phyloP scores from a whole-genome alignment of 2,113 vertebrate genomes.

The Eulemur rufifrons region DNA sequence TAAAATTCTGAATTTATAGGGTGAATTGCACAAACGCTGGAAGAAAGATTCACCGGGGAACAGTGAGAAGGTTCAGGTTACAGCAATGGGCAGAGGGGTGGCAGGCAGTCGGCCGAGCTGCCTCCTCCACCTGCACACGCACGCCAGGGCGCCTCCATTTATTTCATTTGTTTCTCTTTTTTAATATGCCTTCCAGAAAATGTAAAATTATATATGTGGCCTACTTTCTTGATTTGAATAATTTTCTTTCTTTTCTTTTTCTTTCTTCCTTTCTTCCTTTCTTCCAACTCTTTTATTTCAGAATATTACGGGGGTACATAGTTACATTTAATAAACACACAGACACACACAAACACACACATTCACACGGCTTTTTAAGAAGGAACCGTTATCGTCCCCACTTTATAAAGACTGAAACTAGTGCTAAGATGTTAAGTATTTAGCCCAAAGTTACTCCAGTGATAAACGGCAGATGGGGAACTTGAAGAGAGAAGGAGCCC shows the following conservation, averaged over 20 bases:
- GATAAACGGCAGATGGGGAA: neutral
- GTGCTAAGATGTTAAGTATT: neutral
- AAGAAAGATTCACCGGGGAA: neutral
- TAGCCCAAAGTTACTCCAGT: neutral
- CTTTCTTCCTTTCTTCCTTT: too few species aligned
- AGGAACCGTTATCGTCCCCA: neutral
- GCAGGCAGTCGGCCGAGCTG: accelerated
- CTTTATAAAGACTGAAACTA: neutral
- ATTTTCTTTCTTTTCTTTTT: too few species aligned
- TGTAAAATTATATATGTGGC: neutral
- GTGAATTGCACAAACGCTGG: neutral
- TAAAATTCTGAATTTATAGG: too few species aligned
- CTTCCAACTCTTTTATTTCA: too few species aligned
- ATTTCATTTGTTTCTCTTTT: neutral
- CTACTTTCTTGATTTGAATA: neutral
- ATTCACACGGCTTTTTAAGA: neutral
- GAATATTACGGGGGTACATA: too few species aligned
- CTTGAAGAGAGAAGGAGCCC: neutral
- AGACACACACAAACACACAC: neutral
- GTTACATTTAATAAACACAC: neutral
- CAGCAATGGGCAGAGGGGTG: accelerated
- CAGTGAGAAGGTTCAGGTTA: accelerated
- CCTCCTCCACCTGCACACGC: neutral
- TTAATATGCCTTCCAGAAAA: neutral
- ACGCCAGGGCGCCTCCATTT: accelerated